Evolutionary conservation across 2,113 vertebrate species (phyloP), one percentile per base, ranked within the genome.

Genomic region (Sebastes schlegelii): DNA sequence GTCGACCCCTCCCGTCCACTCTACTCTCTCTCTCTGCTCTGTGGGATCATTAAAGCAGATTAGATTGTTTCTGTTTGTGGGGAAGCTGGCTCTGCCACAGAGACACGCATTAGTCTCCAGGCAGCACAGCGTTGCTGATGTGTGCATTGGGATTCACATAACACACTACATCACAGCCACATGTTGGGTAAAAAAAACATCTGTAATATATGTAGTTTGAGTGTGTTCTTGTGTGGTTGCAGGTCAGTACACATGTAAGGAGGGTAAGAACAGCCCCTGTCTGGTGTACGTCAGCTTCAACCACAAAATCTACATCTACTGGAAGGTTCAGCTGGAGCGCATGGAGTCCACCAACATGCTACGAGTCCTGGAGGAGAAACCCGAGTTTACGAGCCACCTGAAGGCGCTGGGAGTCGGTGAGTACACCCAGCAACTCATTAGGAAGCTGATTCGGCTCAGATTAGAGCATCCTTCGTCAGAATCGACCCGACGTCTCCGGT

Each of bases 291-390:
- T 99, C 75, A 98, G 97, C 46, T 99, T 99, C 95, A 99, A 92
- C 86, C 97, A 99, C 86, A 99, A 99, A 93, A 98, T 99, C 91
- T 97, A 97, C 45, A 96, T 99, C 74, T 99, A 99, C 92, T 99
- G 98, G 98, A 97, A 97, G 84, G 97, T 99, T 71, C 93, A 96
- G 86, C 95, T 99, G 79, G 97, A 99, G 93, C 96, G 97, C 51
- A 99, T 99, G 97, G 97, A 99, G 89, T 98, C 98, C 77, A 98
- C 97, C 40, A 99, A 97, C 87, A 94, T 99, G 61, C 55, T 97
- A 74, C 96, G 97, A 34, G 91, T 99, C 10, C 92, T 99, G 84
- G 97, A 98, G 68, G 80, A 95, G 71, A 95, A 95, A 73, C 95
- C 96, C 0, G 95, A 97, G 74, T 98, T 96, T 85, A 92, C 6